Conservation (phyloP, 2,113 vertebrate species). For the Melanerpes aurifrons region DNA sequence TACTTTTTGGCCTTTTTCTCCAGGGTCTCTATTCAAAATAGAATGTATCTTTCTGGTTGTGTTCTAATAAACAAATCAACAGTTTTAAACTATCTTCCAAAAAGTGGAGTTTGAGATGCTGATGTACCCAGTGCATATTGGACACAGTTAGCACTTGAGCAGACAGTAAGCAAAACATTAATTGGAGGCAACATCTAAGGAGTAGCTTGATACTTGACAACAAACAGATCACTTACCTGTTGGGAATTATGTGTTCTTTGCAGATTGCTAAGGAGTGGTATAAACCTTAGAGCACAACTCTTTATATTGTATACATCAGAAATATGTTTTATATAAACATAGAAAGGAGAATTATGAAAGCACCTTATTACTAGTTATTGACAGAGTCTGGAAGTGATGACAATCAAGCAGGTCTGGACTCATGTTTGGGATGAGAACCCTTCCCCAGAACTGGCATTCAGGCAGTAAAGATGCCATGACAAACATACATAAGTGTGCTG, state of each 20-base stretch:
- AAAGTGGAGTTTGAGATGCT: not conserved
- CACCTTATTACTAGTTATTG: slow-evolving; percentile 44
- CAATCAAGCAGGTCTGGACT: not conserved
- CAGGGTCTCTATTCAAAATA: not conserved
- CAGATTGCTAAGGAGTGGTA: not conserved
- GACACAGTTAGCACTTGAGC: not conserved
- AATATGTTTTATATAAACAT: slow-evolving; percentile 5
- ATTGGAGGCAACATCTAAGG: not conserved
- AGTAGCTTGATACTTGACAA: not conserved
- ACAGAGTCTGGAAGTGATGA: slow-evolving; percentile 30
- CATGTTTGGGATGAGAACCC: not conserved
- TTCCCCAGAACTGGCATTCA: not conserved
- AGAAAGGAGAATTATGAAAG: not conserved
- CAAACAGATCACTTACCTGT: not conserved
- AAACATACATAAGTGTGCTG: not conserved
- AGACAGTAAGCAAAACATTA: not conserved
- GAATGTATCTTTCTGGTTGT: not conserved
- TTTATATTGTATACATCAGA: not conserved
- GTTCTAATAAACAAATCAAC: not conserved
- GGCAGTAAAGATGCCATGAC: not conserved
- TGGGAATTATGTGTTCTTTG: not conserved
- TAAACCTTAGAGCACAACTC: not conserved
- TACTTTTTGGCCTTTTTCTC: not conserved
- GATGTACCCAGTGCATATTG: not conserved
- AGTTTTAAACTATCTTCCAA: not conserved